Percentiles rank a stretch among this genome's conserved stretches.
phyloP scores from a whole-genome alignment of 2,888 invertebrate species.

The Therioaphis trifolii region DNA sequence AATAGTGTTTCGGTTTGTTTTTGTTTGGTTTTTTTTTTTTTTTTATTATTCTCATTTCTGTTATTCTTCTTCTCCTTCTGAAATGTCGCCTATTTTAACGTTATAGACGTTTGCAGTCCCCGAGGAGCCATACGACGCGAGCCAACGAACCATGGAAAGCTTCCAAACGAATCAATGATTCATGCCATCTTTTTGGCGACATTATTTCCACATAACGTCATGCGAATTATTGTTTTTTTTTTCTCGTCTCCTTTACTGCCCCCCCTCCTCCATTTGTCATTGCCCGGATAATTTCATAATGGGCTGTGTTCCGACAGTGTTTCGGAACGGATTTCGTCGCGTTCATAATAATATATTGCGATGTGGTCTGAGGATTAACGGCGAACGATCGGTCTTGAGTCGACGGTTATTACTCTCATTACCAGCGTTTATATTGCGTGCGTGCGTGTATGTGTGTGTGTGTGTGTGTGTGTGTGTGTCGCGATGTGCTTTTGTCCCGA shows the following conservation, averaged over 20 bases:
- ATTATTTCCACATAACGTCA: conserved; percentile 20
- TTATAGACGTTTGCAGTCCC: conserved; percentile 37
- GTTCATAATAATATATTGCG: neutral
- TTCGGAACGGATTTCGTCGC: too few species aligned
- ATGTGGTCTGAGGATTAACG: neutral
- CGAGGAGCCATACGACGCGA: conserved; percentile 10
- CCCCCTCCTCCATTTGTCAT: neutral
- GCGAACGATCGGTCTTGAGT: neutral
- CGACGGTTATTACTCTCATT: neutral
- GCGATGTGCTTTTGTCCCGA: neutral
- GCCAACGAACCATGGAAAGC: conserved; percentile 39
- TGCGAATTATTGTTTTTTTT: conserved; percentile 2
- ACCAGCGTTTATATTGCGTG: neutral
- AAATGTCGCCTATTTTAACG: neutral
- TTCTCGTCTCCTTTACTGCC: neutral
- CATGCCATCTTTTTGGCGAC: conserved; percentile 22
- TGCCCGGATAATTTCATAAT: neutral
- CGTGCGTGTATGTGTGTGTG: neutral
- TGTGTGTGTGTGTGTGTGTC: neutral
- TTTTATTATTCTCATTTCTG: too few species aligned
- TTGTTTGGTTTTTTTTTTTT: neutral
- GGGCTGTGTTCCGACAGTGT: neutral
- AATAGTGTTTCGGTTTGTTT: conserved; percentile 37
- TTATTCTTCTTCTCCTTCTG: neutral
- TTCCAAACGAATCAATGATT: conserved; percentile 45